Base-by-base conservation (phyloP, 2,113 vertebrate species). In the Rafetus swinhoei region DNA sequence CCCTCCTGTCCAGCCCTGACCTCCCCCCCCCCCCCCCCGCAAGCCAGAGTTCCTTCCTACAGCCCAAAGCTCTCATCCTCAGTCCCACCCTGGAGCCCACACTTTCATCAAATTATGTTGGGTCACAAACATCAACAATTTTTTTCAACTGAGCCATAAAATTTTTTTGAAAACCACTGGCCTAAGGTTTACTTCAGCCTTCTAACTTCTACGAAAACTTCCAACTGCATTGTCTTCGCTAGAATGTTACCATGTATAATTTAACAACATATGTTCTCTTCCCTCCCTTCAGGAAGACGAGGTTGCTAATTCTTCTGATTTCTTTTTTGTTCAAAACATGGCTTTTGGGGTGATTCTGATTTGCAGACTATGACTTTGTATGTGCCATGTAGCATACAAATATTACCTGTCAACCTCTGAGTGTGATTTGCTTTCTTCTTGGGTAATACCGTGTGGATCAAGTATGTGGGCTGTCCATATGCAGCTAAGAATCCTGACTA, bases 231-330 rank as follows among this genome's bases (percentile, higher is more conserved):
- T 87, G 50, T 57, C 19, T 86, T 91, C 25, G 3, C 25, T 79
- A 53, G 4, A 4, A 27, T 91, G 95, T 95, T 91, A 56, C 10
- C 16, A 65, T n/a, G 9, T 55, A 84, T 85, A 56, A 65, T 29
- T 52, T 91, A 76, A 60, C 82, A 81, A 50, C 0, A 0, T 1
- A 29, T 56, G 9, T 88, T 82, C 80, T 88, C 53, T 74, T 6
- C 54, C 88, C 5, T 9, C 5, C 15, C 6, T 27, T 6, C n/a
- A 18, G 53, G 50, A 53, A 93, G 32, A 81, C 21, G 77, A 90
- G 25, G 8, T 18, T 88, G 2, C 50, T 57, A 52, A 60, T 24
- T 90, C 76, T 87, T n/a, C 18, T 83, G 50, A 59, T 5, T n/a
- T 12, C 0, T 14, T 55, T 87, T 15, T n/a, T 83, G 6, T 62